These are phyloP conservation scores for Plectus sambesii DNA, from an alignment of 1,140 invertebrate genomes.

Conservation along the genomic window DNA sequence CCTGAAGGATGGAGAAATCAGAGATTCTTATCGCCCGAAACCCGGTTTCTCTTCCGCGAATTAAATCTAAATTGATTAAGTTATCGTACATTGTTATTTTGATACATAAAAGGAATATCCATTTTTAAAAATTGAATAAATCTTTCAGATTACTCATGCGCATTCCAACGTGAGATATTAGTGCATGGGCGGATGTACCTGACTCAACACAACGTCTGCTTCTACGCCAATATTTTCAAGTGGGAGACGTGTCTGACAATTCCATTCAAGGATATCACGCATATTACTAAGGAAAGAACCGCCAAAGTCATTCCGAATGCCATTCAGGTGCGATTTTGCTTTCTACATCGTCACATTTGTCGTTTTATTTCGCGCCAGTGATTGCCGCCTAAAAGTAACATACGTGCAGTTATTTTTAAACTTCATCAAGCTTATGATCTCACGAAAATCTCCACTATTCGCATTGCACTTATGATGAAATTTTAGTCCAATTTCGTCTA, in stretches of 20 bases:
- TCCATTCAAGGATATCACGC: conserved; percentile 59
- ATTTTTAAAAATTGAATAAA: conserved; percentile 18
- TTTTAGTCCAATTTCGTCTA: not conserved
- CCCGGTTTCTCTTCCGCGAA: conserved; percentile 9
- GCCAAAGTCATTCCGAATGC: conserved; percentile 88
- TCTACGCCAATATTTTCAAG: conserved; percentile 85
- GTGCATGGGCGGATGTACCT: conserved; percentile 81
- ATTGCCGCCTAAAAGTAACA: too few species aligned
- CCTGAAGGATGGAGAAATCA: not conserved
- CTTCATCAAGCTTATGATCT: too few species aligned
- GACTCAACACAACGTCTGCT: conserved; percentile 81
- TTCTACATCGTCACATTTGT: not conserved
- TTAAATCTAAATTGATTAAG: too few species aligned
- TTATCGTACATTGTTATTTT: too few species aligned
- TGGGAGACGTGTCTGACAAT: conserved; percentile 69
- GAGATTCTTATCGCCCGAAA: not conserved
- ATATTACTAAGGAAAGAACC: conserved; percentile 83
- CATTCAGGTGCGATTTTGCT: conserved; percentile 59
- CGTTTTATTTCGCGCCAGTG: too few species aligned
- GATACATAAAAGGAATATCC: not conserved
- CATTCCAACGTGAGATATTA: conserved; percentile 81
- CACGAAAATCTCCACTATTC: too few species aligned
- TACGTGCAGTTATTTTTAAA: too few species aligned
- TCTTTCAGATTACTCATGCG: conserved; percentile 87
- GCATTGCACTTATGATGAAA: too few species aligned